phyloP scores from a whole-genome alignment of 2,113 vertebrate species.

The Pelmatolapia mariae region DNA sequence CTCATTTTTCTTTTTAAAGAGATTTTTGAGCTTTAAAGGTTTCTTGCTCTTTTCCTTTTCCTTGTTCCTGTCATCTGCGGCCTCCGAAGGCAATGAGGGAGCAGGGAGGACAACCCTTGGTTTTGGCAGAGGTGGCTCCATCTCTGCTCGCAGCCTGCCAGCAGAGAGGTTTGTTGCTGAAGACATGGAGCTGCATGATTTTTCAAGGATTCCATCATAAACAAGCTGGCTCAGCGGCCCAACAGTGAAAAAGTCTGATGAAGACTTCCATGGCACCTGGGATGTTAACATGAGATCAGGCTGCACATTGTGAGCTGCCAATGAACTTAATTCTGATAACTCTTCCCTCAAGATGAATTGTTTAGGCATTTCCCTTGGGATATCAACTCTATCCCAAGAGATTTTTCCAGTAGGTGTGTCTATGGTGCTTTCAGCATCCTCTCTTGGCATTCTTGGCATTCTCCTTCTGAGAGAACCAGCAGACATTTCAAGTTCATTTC shows the following conservation, averaged over 20 bases:
- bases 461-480: constrained; percentile 32
- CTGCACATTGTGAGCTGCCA: constrained; percentile 18
- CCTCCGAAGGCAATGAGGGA: constrained; percentile 64
- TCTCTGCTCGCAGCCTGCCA: constrained; percentile 18
- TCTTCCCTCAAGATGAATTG: constrained; percentile 39
- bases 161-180: constrained; percentile 49
- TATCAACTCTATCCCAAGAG: constrained; percentile 39
- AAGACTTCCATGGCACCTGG: constrained; percentile 71
- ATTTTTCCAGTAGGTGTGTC: constrained; percentile 40
- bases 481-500: constrained; percentile 41
- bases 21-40: constrained; percentile 87
- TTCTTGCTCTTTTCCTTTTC: constrained; percentile 85
- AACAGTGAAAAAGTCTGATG: constrained; percentile 68
- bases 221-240: constrained; percentile 83
- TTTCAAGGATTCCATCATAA: constrained; percentile 93
- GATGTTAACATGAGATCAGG: constrained; percentile 66
- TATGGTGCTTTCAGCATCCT: constrained; percentile 17
- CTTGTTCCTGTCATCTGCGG: constrained; percentile 66
- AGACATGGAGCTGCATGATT: constrained; percentile 72
- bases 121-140: neutral
- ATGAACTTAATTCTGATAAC: constrained; percentile 23
- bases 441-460: constrained; percentile 19
- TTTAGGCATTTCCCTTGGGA: constrained; percentile 26
- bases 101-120: neutral
- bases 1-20: constrained; percentile 89